These are phyloP conservation scores for Synanthedon formicaeformis DNA, from an alignment of 2,888 invertebrate genomes.

Conservation along the genomic window DNA sequence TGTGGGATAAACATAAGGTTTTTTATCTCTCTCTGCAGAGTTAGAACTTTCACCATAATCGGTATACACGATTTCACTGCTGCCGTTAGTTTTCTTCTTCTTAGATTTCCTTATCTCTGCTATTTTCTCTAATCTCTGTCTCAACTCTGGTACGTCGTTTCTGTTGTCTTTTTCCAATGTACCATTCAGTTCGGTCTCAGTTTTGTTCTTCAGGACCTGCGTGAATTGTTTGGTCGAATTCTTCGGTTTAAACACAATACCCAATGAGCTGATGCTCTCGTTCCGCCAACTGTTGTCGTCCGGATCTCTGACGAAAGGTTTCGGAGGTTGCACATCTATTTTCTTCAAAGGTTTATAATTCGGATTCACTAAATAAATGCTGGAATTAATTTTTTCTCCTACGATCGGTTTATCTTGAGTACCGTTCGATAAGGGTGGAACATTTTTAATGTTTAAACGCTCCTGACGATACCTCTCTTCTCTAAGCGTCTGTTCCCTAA, in stretches of 20 bases:
- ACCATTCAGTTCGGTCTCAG: conserved; percentile 42
- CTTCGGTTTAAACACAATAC: conserved; percentile 61
- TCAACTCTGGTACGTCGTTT: conserved; percentile 39
- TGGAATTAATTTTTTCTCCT: conserved; percentile 22
- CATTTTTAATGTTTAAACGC: background rate
- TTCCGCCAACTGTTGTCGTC: conserved; percentile 65
- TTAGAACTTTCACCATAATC: conserved; percentile 35
- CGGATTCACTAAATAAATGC: conserved; percentile 38
- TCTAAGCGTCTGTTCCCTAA: conserved; percentile 35
- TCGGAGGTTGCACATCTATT: conserved; percentile 46
- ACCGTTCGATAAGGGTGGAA: background rate
- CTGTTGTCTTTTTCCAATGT: conserved; percentile 33
- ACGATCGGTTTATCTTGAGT: conserved; percentile 31
- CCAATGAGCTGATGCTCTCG: conserved; percentile 56
- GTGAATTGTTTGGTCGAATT: conserved; percentile 58
- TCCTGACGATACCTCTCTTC: conserved; percentile 11
- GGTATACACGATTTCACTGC: conserved; percentile 36
- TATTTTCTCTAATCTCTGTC: conserved; percentile 51
- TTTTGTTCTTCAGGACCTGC: conserved; percentile 56
- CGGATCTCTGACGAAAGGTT: conserved; percentile 45
- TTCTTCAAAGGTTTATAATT: conserved; percentile 57
- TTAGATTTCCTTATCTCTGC: conserved; percentile 51
- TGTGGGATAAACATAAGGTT: conserved; percentile 14
- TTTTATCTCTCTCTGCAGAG: conserved; percentile 13
- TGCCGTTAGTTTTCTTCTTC: conserved; percentile 41